Evolutionary conservation across 2,797 vertebrate genomes (phyloP).

Genomic region (Meda fulgida): DNA sequence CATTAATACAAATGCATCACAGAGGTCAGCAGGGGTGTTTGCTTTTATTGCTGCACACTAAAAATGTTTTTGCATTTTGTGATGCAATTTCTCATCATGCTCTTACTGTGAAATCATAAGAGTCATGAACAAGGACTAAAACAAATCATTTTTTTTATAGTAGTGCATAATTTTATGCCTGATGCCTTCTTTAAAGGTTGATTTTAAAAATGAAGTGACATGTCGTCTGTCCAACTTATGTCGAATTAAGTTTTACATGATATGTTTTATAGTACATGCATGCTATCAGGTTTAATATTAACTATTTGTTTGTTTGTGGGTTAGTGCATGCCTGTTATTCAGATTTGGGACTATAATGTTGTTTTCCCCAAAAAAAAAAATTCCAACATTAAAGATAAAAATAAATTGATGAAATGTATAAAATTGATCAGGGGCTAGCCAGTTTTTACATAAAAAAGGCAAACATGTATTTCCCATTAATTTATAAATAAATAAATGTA

Average conservation of each 20-base stretch:
- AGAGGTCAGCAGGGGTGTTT: background rate
- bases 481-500: background rate
- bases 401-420: background rate
- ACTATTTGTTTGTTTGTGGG: background rate
- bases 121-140: background rate
- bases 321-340: background rate
- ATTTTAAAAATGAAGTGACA: background rate
- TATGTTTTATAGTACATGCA: background rate
- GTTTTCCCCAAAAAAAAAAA: background rate
- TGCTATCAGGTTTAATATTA: background rate
- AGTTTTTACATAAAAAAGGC: no score
- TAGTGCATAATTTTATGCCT: background rate
- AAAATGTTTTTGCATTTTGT: background rate
- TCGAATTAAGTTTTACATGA: background rate
- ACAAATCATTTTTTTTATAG: background rate
- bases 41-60: background rate
- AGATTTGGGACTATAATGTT: background rate
- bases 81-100: background rate
- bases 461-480: background rate
- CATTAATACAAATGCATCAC: conserved; percentile 1
- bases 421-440: background rate
- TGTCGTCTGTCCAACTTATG: background rate
- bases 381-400: background rate
- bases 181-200: no score
- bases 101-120: background rate